Evolutionary conservation across 1,140 invertebrate genomes (phyloP).

Genomic region (Monomorium pharaonis): DNA sequence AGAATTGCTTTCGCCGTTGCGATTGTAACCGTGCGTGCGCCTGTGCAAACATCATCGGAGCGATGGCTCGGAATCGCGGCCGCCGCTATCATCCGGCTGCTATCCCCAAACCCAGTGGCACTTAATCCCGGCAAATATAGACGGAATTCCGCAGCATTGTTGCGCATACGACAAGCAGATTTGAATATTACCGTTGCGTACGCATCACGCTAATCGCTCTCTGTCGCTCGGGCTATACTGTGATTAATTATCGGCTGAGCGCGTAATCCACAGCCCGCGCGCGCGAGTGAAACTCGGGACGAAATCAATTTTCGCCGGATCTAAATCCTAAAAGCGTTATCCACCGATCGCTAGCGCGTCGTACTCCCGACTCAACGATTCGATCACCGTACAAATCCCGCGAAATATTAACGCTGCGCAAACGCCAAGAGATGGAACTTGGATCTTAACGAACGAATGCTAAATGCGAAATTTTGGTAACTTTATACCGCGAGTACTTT

Average conservation of each 20-base stretch:
- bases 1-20: background rate
- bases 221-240: constrained; percentile 66
- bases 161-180: constrained; percentile 70
- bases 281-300: constrained; percentile 22
- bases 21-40: constrained; percentile 18
- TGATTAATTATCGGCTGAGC: constrained; percentile 73
- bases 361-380: constrained; percentile 2
- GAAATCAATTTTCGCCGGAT: constrained; percentile 42
- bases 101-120: constrained; percentile 59
- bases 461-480: background rate
- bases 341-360: background rate
- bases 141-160: constrained; percentile 75
- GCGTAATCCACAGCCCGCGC: constrained; percentile 62
- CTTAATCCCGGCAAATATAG: constrained; percentile 74
- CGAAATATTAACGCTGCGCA: constrained; percentile 1
- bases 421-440: background rate
- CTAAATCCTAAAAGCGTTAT: constrained; percentile 36
- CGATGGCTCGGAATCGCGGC: constrained; percentile 59
- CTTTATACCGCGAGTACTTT: background rate
- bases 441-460: background rate
- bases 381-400: background rate
- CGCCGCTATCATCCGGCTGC: constrained; percentile 56
- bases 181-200: constrained; percentile 63
- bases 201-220: constrained; percentile 68
- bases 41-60: constrained; percentile 62